phyloP scores from a whole-genome alignment of 1,140 invertebrate genomes.

The Tetramorium alpestre region DNA sequence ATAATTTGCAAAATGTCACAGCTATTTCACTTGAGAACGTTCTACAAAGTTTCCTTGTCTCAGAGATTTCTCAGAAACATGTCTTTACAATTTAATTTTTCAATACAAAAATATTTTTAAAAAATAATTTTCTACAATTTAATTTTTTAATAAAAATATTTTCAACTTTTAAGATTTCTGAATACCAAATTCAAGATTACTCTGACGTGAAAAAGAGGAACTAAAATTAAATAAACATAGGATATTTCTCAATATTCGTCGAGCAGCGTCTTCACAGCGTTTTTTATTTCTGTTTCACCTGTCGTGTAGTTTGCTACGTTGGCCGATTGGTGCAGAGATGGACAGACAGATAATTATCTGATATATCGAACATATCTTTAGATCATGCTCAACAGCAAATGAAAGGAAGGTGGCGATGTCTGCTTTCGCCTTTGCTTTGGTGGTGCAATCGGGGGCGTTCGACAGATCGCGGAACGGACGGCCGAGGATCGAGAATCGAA shows the following conservation, averaged over 20 bases:
- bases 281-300: conserved; percentile 33
- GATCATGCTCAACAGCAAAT: conserved; percentile 35
- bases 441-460: conserved; percentile 61
- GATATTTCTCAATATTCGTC: conserved; percentile 1
- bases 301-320: conserved; percentile 16
- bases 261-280: not conserved
- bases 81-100: not conserved
- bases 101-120: not conserved
- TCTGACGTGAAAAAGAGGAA: not conserved
- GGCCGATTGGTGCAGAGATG: conserved; percentile 28
- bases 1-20: conserved; percentile 44
- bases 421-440: conserved; percentile 55
- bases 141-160: not conserved
- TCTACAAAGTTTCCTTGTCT: not conserved
- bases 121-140: not conserved
- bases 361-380: conserved; percentile 57
- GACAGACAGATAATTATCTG: conserved; percentile 57
- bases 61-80: not conserved
- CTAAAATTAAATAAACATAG: not conserved
- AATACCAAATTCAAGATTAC: not conserved
- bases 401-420: conserved; percentile 42
- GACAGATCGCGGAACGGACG: conserved; percentile 42
- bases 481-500: conserved; percentile 67
- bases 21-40: not conserved
- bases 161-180: not conserved